Conservation (phyloP, 2,113 vertebrate species). For the Myotis brandtii region DNA sequence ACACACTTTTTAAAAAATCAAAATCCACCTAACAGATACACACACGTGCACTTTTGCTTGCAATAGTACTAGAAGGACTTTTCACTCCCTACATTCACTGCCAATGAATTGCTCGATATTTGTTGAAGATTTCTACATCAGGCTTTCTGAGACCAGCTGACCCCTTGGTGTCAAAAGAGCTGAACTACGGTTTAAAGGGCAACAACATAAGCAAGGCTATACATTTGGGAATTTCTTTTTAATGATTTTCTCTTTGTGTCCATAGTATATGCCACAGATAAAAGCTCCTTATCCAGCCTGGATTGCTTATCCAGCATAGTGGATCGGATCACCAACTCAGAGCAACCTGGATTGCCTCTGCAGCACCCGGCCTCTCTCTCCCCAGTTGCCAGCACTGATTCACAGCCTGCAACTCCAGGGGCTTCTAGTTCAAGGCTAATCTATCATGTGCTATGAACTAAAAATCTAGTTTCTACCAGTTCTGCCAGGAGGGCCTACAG, state of each 20-base stretch:
- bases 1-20: background rate
- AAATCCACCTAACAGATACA: background rate
- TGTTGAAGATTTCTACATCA: constrained; percentile 47
- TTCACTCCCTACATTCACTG: background rate
- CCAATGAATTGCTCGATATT: constrained; percentile 19
- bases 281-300: constrained; percentile 91
- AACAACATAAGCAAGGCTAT: constrained; percentile 31
- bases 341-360: constrained; percentile 83
- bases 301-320: constrained; percentile 98
- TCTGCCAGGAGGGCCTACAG: background rate
- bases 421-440: constrained; percentile 89
- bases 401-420: constrained; percentile 91
- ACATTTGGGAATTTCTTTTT: background rate
- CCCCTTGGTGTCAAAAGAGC: constrained; percentile 34
- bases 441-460: constrained; percentile 95
- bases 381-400: constrained; percentile 88
- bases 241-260: constrained; percentile 32
- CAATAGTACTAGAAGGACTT: background rate
- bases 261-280: constrained; percentile 86
- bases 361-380: constrained; percentile 86
- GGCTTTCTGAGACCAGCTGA: constrained; percentile 53
- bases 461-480: constrained; percentile 10
- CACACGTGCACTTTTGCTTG: background rate
- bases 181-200: constrained; percentile 45
- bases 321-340: constrained; percentile 92